Evolutionary conservation across 2,888 invertebrate genomes (phyloP).

Genomic region (Lottia scabra): DNA sequence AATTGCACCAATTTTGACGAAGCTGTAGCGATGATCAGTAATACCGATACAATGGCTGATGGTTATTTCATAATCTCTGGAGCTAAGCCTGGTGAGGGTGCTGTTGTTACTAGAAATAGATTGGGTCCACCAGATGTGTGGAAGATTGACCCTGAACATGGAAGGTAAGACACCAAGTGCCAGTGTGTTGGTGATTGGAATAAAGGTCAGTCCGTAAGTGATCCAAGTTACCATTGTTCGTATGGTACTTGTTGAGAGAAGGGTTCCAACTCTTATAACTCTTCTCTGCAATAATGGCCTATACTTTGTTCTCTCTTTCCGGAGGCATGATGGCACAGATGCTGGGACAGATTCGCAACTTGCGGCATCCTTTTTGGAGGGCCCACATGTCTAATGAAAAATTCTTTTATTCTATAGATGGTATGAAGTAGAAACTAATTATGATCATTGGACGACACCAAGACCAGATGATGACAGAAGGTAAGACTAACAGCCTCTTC

Average conservation of each 20-base stretch:
- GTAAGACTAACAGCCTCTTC: conserved; percentile 14
- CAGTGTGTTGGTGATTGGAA: no score
- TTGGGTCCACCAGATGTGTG: conserved; percentile 29
- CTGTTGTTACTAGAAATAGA: conserved; percentile 52
- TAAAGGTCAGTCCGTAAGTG: no score
- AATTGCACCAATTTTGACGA: conserved; percentile 29
- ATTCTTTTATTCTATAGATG: conserved; percentile 10
- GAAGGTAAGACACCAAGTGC: neutral
- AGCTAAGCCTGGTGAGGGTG: conserved; percentile 51
- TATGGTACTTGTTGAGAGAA: no score
- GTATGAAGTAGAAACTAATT: conserved; percentile 20
- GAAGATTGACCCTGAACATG: conserved; percentile 44
- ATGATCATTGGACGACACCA: conserved; percentile 16
- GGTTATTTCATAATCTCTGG: conserved; percentile 63
- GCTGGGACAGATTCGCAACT: no score
- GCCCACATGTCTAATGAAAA: no score
- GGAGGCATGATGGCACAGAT: no score
- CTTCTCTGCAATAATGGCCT: no score
- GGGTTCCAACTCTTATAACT: no score
- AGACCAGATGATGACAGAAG: conserved; percentile 25
- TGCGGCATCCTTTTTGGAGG: no score
- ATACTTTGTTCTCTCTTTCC: no score
- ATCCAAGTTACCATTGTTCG: no score
- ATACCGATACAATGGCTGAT: conserved; percentile 52
- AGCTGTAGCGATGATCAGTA: conserved; percentile 47